Conservation (phyloP, 2,113 vertebrate genomes). For the zebrafish (Danio rerio) region DNA sequence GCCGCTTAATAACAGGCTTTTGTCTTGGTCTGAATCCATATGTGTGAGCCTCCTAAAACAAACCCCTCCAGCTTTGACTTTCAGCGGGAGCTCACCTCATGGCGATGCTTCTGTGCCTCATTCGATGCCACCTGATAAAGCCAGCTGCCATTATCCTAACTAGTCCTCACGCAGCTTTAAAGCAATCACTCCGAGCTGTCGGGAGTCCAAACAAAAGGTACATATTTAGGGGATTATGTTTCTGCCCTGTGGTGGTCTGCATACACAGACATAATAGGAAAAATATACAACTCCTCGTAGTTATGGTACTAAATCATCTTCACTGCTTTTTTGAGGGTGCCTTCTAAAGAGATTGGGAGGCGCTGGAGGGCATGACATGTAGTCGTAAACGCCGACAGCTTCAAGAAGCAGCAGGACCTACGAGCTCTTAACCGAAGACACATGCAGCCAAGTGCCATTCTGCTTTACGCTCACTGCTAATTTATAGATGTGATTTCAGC, state of each 20-base stretch:
- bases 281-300: conserved; percentile 50
- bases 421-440: conserved; percentile 66
- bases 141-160: conserved; percentile 51
- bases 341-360: neutral
- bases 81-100: neutral
- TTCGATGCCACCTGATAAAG: neutral
- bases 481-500: conserved; percentile 71
- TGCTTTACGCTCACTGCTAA: conserved; percentile 58
- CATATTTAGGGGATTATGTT: conserved; percentile 52
- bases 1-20: neutral
- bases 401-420: conserved; percentile 41
- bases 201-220: conserved; percentile 51
- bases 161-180: conserved; percentile 18
- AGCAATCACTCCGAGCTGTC: conserved; percentile 56
- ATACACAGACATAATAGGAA: conserved; percentile 53
- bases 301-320: conserved; percentile 58
- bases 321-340: conserved; percentile 21
- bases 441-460: conserved; percentile 62
- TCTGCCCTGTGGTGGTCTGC: conserved; percentile 50
- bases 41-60: conserved; percentile 4
- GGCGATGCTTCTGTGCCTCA: too few relatives aligned
- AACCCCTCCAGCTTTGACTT: conserved; percentile 44
- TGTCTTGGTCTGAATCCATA: conserved; percentile 19
- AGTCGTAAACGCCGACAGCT: neutral
- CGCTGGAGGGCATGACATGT: conserved; percentile 13